phyloP scores from a whole-genome alignment of 2,113 vertebrate genomes.

The Euleptes europaea region DNA sequence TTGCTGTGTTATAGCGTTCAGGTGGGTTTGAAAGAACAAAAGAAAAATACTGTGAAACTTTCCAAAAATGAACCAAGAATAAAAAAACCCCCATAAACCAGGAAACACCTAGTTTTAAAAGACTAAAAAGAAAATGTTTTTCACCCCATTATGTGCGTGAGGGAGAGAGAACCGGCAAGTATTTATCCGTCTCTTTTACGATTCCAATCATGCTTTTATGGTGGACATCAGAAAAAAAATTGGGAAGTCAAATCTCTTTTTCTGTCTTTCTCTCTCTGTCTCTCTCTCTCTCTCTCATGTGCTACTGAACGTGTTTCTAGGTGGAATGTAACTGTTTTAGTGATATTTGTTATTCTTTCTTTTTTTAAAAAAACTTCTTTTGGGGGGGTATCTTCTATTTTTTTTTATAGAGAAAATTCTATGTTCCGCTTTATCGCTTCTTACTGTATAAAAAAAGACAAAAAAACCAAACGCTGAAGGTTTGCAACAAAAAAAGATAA shows the following conservation, averaged over 20 bases:
- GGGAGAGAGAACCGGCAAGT: conserved; percentile 9
- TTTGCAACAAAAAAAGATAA: conserved; percentile 67
- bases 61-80: conserved; percentile 12
- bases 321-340: conserved; percentile 50
- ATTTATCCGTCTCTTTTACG: conserved; percentile 4
- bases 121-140: conserved; percentile 3
- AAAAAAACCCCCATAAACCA: not conserved
- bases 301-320: conserved; percentile 37
- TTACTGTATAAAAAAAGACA: conserved; percentile 76
- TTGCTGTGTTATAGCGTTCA: conserved; percentile 65
- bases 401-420: conserved; percentile 35
- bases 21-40: conserved; percentile 72
- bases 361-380: not conserved
- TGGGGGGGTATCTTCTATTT: conserved; percentile 23
- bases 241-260: not conserved
- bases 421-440: conserved; percentile 40
- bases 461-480: conserved; percentile 24
- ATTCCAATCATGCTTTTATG: not conserved
- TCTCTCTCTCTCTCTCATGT: conserved; percentile 32
- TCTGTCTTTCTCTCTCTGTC: not conserved
- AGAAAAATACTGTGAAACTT: conserved; percentile 80
- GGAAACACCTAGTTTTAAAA: conserved; percentile 31
- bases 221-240: not conserved
- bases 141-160: conserved; percentile 14
- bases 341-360: conserved; percentile 33